Conservation (phyloP, 2,113 vertebrate species). For the Brachyhypopomus gauderio region DNA sequence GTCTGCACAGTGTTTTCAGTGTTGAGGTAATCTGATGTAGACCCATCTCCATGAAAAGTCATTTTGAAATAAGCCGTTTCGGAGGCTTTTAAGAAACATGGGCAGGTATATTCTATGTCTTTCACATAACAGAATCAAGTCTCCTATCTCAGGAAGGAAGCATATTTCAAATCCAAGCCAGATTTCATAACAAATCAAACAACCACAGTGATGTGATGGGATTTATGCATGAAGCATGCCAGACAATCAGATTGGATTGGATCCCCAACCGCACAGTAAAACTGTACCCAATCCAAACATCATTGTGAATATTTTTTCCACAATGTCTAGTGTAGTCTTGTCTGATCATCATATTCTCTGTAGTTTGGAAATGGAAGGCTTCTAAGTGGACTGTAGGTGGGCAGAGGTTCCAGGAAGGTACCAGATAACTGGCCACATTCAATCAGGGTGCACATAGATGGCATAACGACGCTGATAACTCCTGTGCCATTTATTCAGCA, state of each 20-base stretch:
- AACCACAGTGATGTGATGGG: neutral
- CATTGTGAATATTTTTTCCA: neutral
- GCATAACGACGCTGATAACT: too few species aligned
- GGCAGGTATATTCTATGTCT: neutral
- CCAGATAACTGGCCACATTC: too few species aligned
- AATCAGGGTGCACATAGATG: too few species aligned
- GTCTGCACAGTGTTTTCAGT: neutral
- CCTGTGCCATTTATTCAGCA: too few species aligned
- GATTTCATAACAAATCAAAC: neutral
- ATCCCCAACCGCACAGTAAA: too few species aligned
- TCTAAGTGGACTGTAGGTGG: too few species aligned
- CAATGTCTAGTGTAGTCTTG: too few species aligned
- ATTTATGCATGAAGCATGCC: neutral
- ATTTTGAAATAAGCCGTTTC: neutral
- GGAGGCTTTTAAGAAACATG: neutral
- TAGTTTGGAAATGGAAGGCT: too few species aligned
- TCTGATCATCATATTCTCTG: neutral
- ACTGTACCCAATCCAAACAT: neutral
- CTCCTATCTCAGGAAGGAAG: neutral
- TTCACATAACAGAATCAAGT: neutral
- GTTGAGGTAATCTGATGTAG: neutral
- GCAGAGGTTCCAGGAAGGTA: too few species aligned
- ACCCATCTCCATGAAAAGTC: neutral
- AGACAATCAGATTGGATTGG: too few species aligned
- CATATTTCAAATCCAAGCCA: neutral